These are phyloP conservation scores for Sebastes vulpes DNA, from an alignment of 2,797 vertebrate species.

Conservation along the genomic window DNA sequence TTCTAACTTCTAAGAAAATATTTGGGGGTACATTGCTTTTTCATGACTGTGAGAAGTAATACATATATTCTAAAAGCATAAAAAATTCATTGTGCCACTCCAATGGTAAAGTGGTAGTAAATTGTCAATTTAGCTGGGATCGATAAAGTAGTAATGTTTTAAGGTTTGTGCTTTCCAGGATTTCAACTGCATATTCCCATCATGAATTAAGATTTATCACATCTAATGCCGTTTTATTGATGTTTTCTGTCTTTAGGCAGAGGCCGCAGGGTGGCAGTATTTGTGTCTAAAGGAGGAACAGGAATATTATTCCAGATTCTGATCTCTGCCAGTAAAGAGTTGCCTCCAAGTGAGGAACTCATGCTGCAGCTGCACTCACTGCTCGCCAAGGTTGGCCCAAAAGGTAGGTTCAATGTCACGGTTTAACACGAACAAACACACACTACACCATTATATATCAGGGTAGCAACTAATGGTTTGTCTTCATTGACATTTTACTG, in stretches of 20 bases:
- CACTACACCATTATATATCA: background rate
- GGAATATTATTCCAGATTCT: slow-evolving; percentile 93
- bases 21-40: background rate
- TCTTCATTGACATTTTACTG: background rate
- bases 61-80: background rate
- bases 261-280: slow-evolving; percentile 89
- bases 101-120: background rate
- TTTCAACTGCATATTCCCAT: background rate
- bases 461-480: background rate
- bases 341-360: slow-evolving; percentile 91
- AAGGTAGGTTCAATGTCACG: slow-evolving; percentile 84
- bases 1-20: slow-evolving; percentile 9
- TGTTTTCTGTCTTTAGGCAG: slow-evolving; percentile 83
- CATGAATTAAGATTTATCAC: background rate
- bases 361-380: slow-evolving; percentile 95
- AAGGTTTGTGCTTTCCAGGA: background rate
- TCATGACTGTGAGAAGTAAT: background rate
- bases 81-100: background rate
- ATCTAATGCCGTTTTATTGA: slow-evolving; percentile 21
- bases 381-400: slow-evolving; percentile 95
- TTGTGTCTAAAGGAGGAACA: slow-evolving; percentile 96
- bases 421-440: background rate
- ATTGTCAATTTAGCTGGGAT: background rate
- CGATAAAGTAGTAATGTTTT: background rate
- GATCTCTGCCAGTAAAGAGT: slow-evolving; percentile 89